These are phyloP conservation scores for Scaptomyza hsui DNA, from an alignment of 1,140 invertebrate species.

Conservation along the genomic window DNA sequence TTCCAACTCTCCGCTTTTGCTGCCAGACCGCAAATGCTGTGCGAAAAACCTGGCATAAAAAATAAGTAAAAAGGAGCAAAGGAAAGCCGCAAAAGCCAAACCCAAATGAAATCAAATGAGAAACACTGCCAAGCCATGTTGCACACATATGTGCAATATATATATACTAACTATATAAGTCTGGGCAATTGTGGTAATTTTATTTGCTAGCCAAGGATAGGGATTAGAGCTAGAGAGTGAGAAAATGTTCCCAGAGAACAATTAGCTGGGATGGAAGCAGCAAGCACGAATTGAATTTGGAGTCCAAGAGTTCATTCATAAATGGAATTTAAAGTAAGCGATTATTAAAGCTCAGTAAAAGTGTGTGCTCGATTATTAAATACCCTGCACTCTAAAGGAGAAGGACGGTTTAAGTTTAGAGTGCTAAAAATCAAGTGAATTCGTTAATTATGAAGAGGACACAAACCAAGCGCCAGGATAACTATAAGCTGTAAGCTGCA, in stretches of 20 bases:
- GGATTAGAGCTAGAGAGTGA: slow-evolving; percentile 13
- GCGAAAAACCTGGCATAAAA: slow-evolving; percentile 33
- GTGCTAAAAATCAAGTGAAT: not conserved
- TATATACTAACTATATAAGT: slow-evolving; percentile 18
- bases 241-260: too few species aligned
- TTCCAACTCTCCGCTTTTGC: not conserved
- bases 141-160: slow-evolving; percentile 20
- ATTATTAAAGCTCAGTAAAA: slow-evolving; percentile 3
- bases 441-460: not conserved
- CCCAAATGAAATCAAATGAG: slow-evolving; percentile 75
- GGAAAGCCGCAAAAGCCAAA: slow-evolving; percentile 68
- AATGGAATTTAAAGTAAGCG: slow-evolving; percentile 8
- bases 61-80: slow-evolving; percentile 1
- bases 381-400: too few species aligned
- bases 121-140: slow-evolving; percentile 22
- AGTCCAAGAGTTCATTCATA: not conserved
- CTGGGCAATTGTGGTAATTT: slow-evolving; percentile 59
- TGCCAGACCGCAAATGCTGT: slow-evolving; percentile 43
- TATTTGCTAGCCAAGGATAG: slow-evolving; percentile 42
- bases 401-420: too few species aligned
- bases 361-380: too few species aligned
- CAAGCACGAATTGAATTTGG: slow-evolving; percentile 19
- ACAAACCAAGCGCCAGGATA: not conserved
- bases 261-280: slow-evolving; percentile 8
- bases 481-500: not conserved